These are phyloP conservation scores for Probosciger aterrimus DNA, from an alignment of 2,113 vertebrate genomes.

Conservation along the genomic window DNA sequence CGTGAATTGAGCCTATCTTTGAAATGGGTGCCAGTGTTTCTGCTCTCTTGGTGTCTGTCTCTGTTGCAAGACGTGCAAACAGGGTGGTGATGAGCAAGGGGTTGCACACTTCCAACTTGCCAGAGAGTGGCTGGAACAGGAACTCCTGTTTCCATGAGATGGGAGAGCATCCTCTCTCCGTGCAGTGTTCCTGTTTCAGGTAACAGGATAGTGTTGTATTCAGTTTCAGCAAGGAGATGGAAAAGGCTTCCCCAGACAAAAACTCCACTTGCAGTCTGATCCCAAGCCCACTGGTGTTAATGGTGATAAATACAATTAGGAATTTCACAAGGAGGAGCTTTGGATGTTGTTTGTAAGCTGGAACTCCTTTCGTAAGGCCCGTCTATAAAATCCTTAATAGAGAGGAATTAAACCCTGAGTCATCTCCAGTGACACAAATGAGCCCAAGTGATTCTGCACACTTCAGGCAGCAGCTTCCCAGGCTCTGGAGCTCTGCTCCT, in stretches of 20 bases:
- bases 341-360: not conserved
- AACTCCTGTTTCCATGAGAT: not conserved
- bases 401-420: not conserved
- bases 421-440: not conserved
- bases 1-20: not conserved
- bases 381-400: not conserved
- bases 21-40: not conserved
- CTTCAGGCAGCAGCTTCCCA: not conserved
- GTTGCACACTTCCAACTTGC: not conserved
- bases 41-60: not conserved
- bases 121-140: not conserved
- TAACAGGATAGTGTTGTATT: not conserved
- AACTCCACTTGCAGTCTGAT: not conserved
- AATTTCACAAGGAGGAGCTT: not conserved
- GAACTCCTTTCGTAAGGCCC: fast-evolving
- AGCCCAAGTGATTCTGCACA: not conserved
- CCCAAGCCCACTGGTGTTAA: not conserved
- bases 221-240: not conserved
- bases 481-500: not conserved
- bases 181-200: not conserved
- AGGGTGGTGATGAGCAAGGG: not conserved
- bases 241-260: not conserved
- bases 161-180: not conserved
- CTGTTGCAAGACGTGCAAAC: fast-evolving
- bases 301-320: not conserved